Base-by-base conservation (phyloP, 2,113 vertebrate species). In the Sylvietta virens region DNA sequence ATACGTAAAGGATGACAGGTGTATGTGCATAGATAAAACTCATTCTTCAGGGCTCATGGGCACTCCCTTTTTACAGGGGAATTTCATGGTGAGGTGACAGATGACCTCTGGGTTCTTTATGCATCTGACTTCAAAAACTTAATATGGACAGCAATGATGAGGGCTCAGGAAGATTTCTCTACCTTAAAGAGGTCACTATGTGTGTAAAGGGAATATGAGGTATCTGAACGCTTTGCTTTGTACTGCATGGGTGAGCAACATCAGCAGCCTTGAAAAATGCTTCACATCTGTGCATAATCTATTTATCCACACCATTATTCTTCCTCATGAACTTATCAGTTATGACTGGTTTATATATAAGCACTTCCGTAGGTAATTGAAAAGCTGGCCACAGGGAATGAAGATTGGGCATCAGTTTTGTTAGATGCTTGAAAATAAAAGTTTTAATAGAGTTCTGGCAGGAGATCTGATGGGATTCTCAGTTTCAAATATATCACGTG, bases 401-500 rank as follows among this genome's bases (percentile, higher is more conserved):
- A 42, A 72, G 33, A 44, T 5, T 42, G 24, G n/a, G 33, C 9
- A 5, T 45, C 44, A 67, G 37, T 39, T 42, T 35, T 67, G 14
- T 47, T 33, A 56, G 16, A 35, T 56, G 21, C 21, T 44, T 48
- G 54, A 94, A 96, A 89, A 90, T 44, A 67, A 44, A 95, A 91
- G 28, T 69, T 67, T 77, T 94, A 78, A 60, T 24, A 45, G 24
- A 15, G 21, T 13, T 81, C 50, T 88, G 31, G 22, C 53, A 71
- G 48, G 30, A 85, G 53, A 91, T 80, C 39, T 90, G 66, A 86
- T 64, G 54, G 42, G 69, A 91, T 48, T 73, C 37, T 89, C 28
- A 66, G 42, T 87, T 96, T 87, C 73, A 95, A 84, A 88, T 42
- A 2, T 50, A 47, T 74, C 70, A 78, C 35, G 22, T 81, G 69